These are phyloP conservation scores for Podotricha telesiphe DNA, from an alignment of 2,888 invertebrate genomes.

Conservation along the genomic window DNA sequence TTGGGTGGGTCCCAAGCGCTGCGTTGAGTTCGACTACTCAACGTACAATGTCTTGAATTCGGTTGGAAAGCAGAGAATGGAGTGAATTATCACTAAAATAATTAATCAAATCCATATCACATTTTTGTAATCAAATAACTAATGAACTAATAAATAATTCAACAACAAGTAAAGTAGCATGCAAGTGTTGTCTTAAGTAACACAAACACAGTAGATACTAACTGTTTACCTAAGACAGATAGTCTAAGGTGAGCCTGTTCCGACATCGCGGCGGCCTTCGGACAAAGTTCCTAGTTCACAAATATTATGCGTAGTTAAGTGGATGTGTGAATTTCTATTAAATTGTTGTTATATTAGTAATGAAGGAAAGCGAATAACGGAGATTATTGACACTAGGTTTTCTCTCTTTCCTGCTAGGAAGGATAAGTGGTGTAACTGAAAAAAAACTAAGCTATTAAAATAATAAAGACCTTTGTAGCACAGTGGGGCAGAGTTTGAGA, in stretches of 20 bases:
- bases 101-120: too few relatives aligned
- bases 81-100: neutral
- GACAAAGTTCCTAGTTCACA: slow-evolving; percentile 18
- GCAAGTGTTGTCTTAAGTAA: slow-evolving; percentile 6
- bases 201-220: slow-evolving; percentile 8
- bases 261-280: slow-evolving; percentile 30
- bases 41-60: too few relatives aligned
- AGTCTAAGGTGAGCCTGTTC: slow-evolving; percentile 30
- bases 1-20: too few relatives aligned
- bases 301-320: slow-evolving; percentile 19
- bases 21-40: too few relatives aligned
- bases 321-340: neutral
- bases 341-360: neutral
- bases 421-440: too few relatives aligned
- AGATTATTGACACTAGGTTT: too few relatives aligned
- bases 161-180: neutral
- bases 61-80: neutral
- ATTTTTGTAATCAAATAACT: too few relatives aligned
- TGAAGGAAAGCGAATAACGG: too few relatives aligned
- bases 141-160: neutral
- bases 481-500: too few relatives aligned
- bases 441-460: too few relatives aligned
- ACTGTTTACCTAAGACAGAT: slow-evolving; percentile 22
- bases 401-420: too few relatives aligned
- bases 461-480: too few relatives aligned